Evolutionary conservation across 92 coral and sea anemone species (phyloP), one percentile per base, ranked within the genome.

Genomic region (Bergia puertoricense): DNA sequence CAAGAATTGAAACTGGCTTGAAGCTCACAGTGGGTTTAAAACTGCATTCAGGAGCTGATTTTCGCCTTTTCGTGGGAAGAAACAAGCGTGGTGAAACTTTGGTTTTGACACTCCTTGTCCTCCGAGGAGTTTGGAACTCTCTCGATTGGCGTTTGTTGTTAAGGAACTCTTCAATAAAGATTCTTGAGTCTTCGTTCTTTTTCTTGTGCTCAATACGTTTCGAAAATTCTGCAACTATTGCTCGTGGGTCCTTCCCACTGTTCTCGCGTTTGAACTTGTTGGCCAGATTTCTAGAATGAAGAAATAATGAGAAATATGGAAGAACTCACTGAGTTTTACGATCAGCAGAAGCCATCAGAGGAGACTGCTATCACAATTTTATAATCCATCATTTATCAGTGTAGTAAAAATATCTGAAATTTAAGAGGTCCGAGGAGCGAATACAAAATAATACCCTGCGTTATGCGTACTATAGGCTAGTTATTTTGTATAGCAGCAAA

Each of bases 141-240:
- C 67, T 85, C 0, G 90, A 87, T 57, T 44, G 85, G 16, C 86
- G 90, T 9, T 86, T 85, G 5, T 59, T 92, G 79, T 90, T 83
- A 4, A 92, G 91, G 75, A 93, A 95, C 37, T 95, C 95, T 85
- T 95, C 91, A 13, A 95, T 88, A 37, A 93, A 75, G 15, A 81
- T 79, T 44, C 96, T 88, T 50, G 96, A 82, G 30, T 95, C 98
- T 46, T 88, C 89, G 76, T 90, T 91, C 10, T 82, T 85, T 8
- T 94, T 81, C 46, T 93, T 81, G 39, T 76, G 77, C 68, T 85
- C 82, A 59, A 86, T 93, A 42, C 92, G 82, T 46, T 88, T 81
- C 2, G 95, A 91, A 51, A 89, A 90, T 43, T 88, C 86, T 45
- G 90, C 92, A 2, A 95, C 87, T 37, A 93, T 81, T 37, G 81